Base-by-base conservation (phyloP, 1,140 invertebrate genomes). In the Drosophila carrolli region DNA sequence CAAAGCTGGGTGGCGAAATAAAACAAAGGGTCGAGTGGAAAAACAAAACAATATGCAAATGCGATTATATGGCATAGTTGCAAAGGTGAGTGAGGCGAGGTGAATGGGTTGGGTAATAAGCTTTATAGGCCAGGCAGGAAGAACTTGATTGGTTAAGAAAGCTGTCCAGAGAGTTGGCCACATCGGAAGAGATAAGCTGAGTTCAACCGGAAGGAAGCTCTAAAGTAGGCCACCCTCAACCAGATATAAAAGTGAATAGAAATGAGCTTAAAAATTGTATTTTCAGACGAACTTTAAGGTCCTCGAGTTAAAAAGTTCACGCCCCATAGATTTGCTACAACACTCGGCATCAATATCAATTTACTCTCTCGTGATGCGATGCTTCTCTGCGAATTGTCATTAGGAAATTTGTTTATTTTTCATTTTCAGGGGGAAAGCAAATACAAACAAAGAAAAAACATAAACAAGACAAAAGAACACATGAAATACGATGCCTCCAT, bases 371-470 rank as follows among this genome's bases (percentile, higher is more conserved):
- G 19, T 48, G 68, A 44, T 53, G 32, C 61, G 29, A 27, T 58
- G 62, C 51, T 46, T 27, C 56, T 46, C 76, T 27, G 54, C 51
- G 35, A 73, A 71, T 81, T 81, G 79, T 75, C 75, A 86, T 86
- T 86, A 83, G 65, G 75, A 86, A 83, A 86, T 88, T 88, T 86
- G 83, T 86, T 86, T 88, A 89, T 70, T 86, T 86, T 86, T 83
- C 83, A 89, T 86, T 86, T 86, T 63, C 81, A 58, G 57, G 66
- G 51, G 40, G 66, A 44, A 57, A 71, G 66, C 55, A 63, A 73
- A 51, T 47, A 58, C 60, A 78, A 76, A 81, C 80, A 65, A 35
- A 41, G 59, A 51, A 60, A 59, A 81, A 54, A 66, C 65, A 86
- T 32, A 60, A 75, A 50, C 46, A 70, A 78, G 50, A 65, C 47